Percentiles rank a stretch among this genome's conserved stretches.
phyloP scores from a whole-genome alignment of 2,113 vertebrate genomes.

The Boleophthalmus pectinirostris region DNA sequence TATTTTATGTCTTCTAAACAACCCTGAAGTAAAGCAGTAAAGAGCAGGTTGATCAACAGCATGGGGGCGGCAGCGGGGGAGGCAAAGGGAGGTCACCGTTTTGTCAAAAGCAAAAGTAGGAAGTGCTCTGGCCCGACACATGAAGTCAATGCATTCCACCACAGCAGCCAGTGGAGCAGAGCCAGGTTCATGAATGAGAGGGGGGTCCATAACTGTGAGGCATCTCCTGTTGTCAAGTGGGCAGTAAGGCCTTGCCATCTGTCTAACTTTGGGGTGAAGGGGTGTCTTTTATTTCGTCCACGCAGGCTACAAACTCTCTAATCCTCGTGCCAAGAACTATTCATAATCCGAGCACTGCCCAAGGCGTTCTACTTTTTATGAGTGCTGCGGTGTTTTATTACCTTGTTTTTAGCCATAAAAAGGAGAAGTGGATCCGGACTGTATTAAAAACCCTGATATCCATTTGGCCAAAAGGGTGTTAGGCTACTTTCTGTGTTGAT shows the following conservation, averaged over 20 bases:
- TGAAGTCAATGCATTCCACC: conserved; percentile 77
- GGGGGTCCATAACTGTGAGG: conserved; percentile 50
- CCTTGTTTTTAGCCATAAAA: conserved; percentile 61
- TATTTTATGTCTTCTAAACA: conserved; percentile 56
- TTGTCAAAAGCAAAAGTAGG: conserved; percentile 54
- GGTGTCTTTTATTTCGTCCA: conserved; percentile 51
- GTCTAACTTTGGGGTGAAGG: conserved; percentile 47
- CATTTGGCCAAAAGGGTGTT: conserved; percentile 40
- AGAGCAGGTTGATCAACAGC: conserved; percentile 44
- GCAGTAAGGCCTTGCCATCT: conserved; percentile 63
- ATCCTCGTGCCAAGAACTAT: conserved; percentile 44
- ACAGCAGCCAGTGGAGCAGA: conserved; percentile 61
- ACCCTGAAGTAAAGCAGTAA: conserved; percentile 24
- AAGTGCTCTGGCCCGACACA: conserved; percentile 61
- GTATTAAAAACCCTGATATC: conserved; percentile 31
- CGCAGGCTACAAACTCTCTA: conserved; percentile 46
- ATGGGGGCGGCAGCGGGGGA: conserved; percentile 9
- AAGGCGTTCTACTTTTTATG: conserved; percentile 56
- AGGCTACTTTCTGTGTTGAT: conserved; percentile 46
- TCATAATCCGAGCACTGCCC: conserved; percentile 36
- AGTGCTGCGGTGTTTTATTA: conserved; percentile 55
- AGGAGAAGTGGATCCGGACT: conserved; percentile 24
- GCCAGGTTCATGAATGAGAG: conserved; percentile 60
- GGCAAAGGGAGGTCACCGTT: conserved; percentile 21
- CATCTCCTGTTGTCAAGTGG: conserved; percentile 53